Base-by-base conservation (phyloP, 2,888 invertebrate species). In the Ophion obscuratus region DNA sequence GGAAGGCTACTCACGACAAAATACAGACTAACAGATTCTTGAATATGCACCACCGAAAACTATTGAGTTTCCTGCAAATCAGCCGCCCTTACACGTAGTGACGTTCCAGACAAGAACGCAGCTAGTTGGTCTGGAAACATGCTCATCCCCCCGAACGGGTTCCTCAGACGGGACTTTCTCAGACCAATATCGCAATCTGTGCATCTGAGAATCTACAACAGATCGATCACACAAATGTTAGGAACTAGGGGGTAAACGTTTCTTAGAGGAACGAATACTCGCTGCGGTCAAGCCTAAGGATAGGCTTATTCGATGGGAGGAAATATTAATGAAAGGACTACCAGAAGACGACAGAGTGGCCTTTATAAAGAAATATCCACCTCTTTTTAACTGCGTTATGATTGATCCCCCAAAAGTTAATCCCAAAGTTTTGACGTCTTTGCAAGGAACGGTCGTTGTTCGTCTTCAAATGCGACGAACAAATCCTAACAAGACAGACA, bases 391-490 rank as follows among this genome's bases (percentile, higher is more conserved):
- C 57, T 83, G 79, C 24, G 17, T 6, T 0, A 40, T 27, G 5
- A 75, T 85, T 68, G 84, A 88, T 27, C 81, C 85, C 10, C 87
- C 83, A 2, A 80, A 74, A 40, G 67, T 89, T 1, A 87, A 87
- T 36, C 10, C 59, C 17, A 79, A 87, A 44, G 64, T 88, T 24
- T 31, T 61, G 27, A 31, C 68, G 5, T 80, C 80, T 9, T 10
- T 83, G 9, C 67, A 74, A 27, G 86, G 86, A 57, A 59, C 85
- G 4, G 67, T 85, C 14, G 61, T 84, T 24, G 24, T 24, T 24
- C 24, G 24, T 24, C 0, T 24, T 24, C 6, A 76, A 47, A 36
- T 85, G 85, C 68, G 89, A 86, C 57, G 78, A 76, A 2, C 66
- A 83, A 14, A 85, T 88, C 9, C 64, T 80, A 0, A 77, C 47